Percentiles rank a stretch among this genome's conserved stretches.
phyloP scores from a whole-genome alignment of 2,888 invertebrate genomes.

The Lysandra bellargus region DNA sequence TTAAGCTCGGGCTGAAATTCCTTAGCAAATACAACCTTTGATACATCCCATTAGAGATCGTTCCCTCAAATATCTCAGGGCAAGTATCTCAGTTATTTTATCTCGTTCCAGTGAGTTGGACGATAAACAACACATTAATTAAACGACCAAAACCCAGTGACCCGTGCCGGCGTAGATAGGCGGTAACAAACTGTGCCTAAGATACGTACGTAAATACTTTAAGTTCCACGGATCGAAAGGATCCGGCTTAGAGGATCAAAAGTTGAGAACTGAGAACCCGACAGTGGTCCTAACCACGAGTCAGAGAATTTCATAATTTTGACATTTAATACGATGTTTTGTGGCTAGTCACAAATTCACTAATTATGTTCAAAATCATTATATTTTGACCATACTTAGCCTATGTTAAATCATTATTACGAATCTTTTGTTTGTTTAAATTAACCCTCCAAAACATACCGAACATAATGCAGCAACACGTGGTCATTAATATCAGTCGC shows the following conservation, averaged over 20 bases:
- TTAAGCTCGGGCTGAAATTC: not conserved
- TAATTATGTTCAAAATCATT: too few species aligned
- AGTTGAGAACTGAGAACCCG: not conserved
- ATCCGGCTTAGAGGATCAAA: not conserved
- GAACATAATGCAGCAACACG: not conserved
- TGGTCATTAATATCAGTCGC: conserved; percentile 45
- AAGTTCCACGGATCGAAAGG: not conserved
- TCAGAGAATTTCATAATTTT: not conserved
- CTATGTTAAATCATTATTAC: too few species aligned
- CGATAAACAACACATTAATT: conserved; percentile 31
- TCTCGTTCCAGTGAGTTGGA: conserved; percentile 11
- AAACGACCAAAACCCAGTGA: conserved; percentile 29
- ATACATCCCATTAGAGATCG: not conserved
- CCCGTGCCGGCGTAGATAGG: conserved; percentile 29
- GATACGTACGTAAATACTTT: conserved; percentile 4
- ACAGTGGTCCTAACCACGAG: not conserved
- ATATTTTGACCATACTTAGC: too few species aligned
- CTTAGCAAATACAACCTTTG: not conserved
- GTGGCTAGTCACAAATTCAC: not conserved
- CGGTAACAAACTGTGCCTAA: conserved; percentile 19
- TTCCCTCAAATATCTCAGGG: not conserved
- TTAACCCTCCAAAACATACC: not conserved
- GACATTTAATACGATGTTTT: not conserved
- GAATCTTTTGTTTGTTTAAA: not conserved
- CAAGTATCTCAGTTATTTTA: conserved; percentile 21